Evolutionary conservation across 2,888 invertebrate species (phyloP), one percentile per base, ranked within the genome.

Genomic region (Parnassius orleans): DNA sequence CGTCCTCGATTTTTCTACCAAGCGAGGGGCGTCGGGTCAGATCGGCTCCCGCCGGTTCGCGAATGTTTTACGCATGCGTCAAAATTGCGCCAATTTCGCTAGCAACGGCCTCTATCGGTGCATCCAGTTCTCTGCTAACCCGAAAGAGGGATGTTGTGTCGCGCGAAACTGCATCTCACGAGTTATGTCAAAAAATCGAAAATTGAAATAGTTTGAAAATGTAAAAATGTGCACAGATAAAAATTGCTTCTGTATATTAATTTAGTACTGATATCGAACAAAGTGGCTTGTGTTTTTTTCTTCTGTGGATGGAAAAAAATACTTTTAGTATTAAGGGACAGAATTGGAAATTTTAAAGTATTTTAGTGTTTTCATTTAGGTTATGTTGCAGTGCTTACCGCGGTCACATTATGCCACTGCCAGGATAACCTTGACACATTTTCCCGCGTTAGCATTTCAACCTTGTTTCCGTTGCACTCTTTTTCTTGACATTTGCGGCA

Each of bases 1-100:
- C 87, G 90, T 89, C 87, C 89, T 87, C 89, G 87, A 90, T 90
- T 89, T 90, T 88, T 84, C 83, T 86, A 87, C 86, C 84, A 86
- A 81, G 80, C 85, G 78, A 81, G 84, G 85, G 85, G 83, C 82
- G 83, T 85, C 81, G 85, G 84, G 84, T 83, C 87, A 81, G 79
- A 80, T 84, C 82, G 84, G 81, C 75, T 81, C 80, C 83, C 82
- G 85, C 85, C 86, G 84, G 86, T 79, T 83, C 79, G 81, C 79
- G 75, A 69, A 78, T 83, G 78, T 77, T 77, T 63, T 63, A 81
- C 90, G 90, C 90, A 87, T 90, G 90, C 90, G 90, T 78, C 69
- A 69, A 83, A 87, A 87, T 89, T 91, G 90, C 90, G 90, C 90
- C 90, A 90, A 90, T 91, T 90, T 86, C 78, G 83, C 79, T 70